A percentile compares a stretch with the other conserved stretches of the same genome.
Conservation (phyloP, 1,140 invertebrate genomes). For the Hestina assimilis region DNA sequence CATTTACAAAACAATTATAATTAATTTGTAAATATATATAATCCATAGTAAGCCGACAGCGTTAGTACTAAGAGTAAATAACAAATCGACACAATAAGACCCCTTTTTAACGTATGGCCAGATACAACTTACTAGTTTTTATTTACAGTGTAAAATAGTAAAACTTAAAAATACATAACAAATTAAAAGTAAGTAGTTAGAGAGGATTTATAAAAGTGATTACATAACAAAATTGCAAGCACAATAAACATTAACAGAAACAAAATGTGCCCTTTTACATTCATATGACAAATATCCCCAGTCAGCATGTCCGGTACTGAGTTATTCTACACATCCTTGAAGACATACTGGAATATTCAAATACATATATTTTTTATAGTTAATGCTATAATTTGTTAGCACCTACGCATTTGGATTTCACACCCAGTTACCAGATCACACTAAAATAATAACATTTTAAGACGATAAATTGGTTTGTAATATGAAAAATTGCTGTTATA, state of each 20-base stretch:
- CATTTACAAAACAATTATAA: conserved; percentile 1
- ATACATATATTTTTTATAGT: conserved; percentile 9
- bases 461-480: conserved; percentile 9
- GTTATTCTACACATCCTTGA: neutral
- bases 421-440: conserved; percentile 1
- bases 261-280: conserved; percentile 30
- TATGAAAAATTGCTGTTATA: conserved; percentile 13
- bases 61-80: conserved; percentile 2
- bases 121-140: conserved; percentile 35
- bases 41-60: conserved; percentile 13
- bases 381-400: conserved; percentile 15
- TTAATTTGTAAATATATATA: neutral
- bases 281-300: neutral
- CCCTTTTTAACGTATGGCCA: conserved; percentile 33
- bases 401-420: conserved; percentile 10
- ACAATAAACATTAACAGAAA: conserved; percentile 66
- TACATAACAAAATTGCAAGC: conserved; percentile 68
- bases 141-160: conserved; percentile 66
- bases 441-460: conserved; percentile 3
- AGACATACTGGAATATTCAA: neutral
- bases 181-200: conserved; percentile 63
- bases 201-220: conserved; percentile 45
- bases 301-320: neutral
- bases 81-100: conserved; percentile 19
- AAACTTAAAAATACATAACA: conserved; percentile 76